Percentiles rank a stretch among this genome's conserved stretches.
phyloP scores from a whole-genome alignment of 1,140 invertebrate genomes.

The Sycophaga agraensis region DNA sequence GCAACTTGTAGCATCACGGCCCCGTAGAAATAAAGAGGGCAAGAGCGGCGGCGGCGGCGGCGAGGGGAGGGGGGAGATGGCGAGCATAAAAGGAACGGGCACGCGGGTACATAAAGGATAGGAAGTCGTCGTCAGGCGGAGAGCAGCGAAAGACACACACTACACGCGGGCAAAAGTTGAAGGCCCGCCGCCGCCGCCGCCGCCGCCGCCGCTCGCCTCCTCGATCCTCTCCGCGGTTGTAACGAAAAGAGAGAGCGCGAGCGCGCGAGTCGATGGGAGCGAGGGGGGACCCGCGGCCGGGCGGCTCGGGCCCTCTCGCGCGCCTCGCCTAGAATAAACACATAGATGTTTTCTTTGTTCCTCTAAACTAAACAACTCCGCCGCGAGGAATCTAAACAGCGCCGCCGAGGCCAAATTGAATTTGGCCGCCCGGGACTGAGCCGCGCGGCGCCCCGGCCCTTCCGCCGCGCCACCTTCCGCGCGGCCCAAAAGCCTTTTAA shows the following conservation, averaged over 20 bases:
- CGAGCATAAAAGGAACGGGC: background rate
- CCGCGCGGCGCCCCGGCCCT: conserved; percentile 16
- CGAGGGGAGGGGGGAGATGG: background rate
- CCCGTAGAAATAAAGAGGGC: background rate
- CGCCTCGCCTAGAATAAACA: conserved; percentile 59
- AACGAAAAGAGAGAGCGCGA: conserved; percentile 35
- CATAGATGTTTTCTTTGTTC: conserved; percentile 66
- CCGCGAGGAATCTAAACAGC: conserved; percentile 63
- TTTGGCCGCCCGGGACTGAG: conserved; percentile 46
- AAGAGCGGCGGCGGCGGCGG: too few species aligned
- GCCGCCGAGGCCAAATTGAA: conserved; percentile 59
- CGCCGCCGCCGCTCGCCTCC: too few species aligned
- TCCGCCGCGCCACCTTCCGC: conserved; percentile 21
- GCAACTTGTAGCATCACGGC: background rate
- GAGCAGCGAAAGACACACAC: conserved; percentile 3
- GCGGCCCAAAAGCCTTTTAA: conserved; percentile 26
- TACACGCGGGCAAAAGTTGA: conserved; percentile 23
- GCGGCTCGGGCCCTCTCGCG: background rate
- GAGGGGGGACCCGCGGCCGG: conserved; percentile 29
- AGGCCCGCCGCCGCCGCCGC: conserved; percentile 14
- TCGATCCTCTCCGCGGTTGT: conserved; percentile 24
- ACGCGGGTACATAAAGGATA: background rate
- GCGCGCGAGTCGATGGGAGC: conserved; percentile 17
- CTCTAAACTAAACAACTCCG: conserved; percentile 63
- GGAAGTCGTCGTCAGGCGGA: background rate